Conservation (phyloP, 2,888 invertebrate species). For the Sarcophaga caerulescens region DNA sequence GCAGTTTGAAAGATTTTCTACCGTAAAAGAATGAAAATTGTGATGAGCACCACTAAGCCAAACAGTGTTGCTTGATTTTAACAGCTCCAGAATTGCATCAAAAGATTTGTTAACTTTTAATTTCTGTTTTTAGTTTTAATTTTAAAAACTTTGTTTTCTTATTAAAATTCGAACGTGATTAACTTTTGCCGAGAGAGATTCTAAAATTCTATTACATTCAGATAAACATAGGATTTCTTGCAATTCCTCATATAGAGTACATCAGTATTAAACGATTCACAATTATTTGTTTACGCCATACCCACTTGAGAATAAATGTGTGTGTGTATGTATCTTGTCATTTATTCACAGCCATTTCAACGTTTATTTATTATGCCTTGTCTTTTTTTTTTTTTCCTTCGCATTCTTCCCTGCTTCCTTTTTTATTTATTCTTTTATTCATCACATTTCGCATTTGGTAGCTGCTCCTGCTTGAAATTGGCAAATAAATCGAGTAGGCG, state of each 20-base stretch:
- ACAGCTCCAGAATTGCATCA: no score
- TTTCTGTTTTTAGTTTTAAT: no score
- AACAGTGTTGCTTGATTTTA: no score
- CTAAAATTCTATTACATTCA: no score
- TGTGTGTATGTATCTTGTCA: conserved; percentile 13
- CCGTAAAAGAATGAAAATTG: no score
- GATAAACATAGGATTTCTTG: no score
- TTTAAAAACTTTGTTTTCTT: no score
- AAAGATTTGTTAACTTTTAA: no score
- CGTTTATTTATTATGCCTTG: conserved; percentile 30
- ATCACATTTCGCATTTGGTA: conserved; percentile 14
- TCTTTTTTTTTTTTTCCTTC: not conserved
- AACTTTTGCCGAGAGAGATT: no score
- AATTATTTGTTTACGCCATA: conserved; percentile 2
- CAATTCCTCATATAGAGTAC: not conserved
- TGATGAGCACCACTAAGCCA: no score
- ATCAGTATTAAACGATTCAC: not conserved
- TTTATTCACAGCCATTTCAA: conserved; percentile 40
- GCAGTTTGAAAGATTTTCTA: no score
- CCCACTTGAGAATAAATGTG: not conserved
- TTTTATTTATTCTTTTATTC: not conserved
- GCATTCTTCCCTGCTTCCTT: not conserved
- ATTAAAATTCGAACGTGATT: no score
- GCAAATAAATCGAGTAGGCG: conserved; percentile 66
- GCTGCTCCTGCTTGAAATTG: conserved; percentile 59